Percentiles rank a stretch among this genome's conserved stretches.
Conservation (phyloP, 2,888 invertebrate species). For the Nezara viridula region DNA sequence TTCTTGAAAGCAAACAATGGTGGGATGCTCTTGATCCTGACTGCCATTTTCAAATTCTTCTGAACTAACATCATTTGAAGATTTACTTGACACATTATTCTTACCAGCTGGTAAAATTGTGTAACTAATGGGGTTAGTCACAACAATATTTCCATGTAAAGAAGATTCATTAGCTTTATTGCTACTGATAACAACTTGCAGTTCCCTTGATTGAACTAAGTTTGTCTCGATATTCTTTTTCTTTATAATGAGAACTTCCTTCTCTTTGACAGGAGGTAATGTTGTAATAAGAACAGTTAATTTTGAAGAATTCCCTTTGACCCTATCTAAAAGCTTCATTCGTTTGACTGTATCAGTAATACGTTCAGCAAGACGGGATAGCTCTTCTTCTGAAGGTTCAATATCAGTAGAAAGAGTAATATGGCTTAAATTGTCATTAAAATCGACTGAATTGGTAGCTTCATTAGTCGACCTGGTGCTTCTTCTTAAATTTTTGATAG, state of each 20-base stretch:
- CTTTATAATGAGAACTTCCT: conserved; percentile 39
- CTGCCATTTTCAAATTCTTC: not conserved
- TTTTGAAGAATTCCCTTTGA: conserved; percentile 46
- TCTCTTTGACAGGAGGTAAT: conserved; percentile 37
- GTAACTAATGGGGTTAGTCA: not conserved
- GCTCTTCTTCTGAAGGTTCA: conserved; percentile 47
- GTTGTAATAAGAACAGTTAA: conserved; percentile 50
- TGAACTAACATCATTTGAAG: not conserved
- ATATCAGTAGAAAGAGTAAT: not conserved
- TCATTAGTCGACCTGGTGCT: not conserved
- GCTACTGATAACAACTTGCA: conserved; percentile 51
- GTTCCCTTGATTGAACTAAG: conserved; percentile 23
- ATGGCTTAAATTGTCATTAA: not conserved
- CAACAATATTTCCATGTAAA: conserved; percentile 5
- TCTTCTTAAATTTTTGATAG: not conserved
- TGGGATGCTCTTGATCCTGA: conserved; percentile 7
- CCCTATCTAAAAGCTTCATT: conserved; percentile 50
- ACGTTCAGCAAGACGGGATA: not conserved
- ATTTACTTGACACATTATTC: not conserved
- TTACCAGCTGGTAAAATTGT: conserved; percentile 10
- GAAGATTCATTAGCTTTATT: not conserved
- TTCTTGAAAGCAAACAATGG: conserved; percentile 38
- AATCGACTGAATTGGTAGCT: not conserved
- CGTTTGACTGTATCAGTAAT: conserved; percentile 36
- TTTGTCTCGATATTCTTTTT: conserved; percentile 52